Base-by-base conservation (phyloP, 1,140 invertebrate species). In the Arctopsyche grandis region DNA sequence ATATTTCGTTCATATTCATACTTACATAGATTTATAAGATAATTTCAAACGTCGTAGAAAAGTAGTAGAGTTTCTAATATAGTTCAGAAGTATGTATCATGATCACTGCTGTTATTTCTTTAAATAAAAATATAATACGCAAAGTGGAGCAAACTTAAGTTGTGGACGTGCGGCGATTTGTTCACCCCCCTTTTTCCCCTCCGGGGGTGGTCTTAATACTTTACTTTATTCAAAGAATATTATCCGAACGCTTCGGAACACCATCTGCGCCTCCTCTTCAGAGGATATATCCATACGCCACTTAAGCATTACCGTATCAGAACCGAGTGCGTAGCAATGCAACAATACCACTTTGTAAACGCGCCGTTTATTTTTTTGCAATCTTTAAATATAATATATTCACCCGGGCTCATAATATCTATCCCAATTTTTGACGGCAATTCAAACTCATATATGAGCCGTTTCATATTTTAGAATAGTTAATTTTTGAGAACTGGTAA, bases 171-270 rank as follows among this genome's bases (percentile, higher is more conserved):
- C 63, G 10, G 29, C 74, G 56, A 76, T 76, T 76, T 76, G 52
- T 63, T 76, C 74, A 63, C 70, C 74, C 71, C 74, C 74, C 26
- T 58, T 76, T 75, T 63, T 24, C 73, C 74, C 56, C 26, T 29
- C 14, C 24, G 9, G 56, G 73, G 73, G 73, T 58, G 74, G 74
- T 76, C 74, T 76, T 76, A 76, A 76, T 76, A 76, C 74, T 76
- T 76, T 76, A 76, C 74, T 76, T 76, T 76, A 76, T 76, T 76
- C 74, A 76, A 76, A 76, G 74, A 76, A 76, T 76, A 76, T 76
- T 76, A 76, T 76, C 74, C 74, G 56, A 76, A 76, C 56, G 56
- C 26, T 76, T 76, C 74, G 74, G 38, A 76, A 76, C 74, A 76
- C 74, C 74, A 76, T 76, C 74, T 76, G 74, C 74, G 74, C 63